Evolutionary conservation across 2,113 vertebrate species (phyloP).

Genomic region (Donacobius atricapilla): DNA sequence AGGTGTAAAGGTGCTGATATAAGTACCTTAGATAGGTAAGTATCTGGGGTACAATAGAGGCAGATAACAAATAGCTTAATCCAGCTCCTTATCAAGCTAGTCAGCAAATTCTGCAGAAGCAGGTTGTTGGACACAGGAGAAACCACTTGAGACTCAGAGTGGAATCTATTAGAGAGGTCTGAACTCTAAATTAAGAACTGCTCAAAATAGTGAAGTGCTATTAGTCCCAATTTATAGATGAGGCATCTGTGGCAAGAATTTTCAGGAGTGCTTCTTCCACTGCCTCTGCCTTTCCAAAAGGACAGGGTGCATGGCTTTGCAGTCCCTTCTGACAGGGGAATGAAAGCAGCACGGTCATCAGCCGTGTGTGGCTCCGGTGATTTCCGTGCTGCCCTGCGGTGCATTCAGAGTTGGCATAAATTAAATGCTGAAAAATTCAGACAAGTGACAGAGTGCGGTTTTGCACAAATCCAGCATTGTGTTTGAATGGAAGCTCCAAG

Average conservation of each 20-base stretch:
- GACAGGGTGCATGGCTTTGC: background rate
- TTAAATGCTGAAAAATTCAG: slow-evolving; percentile 43
- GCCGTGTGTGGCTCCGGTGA: background rate
- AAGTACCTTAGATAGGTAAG: slow-evolving; percentile 56
- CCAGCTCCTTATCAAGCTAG: slow-evolving; percentile 47
- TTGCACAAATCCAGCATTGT: slow-evolving; percentile 14
- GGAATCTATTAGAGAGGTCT: slow-evolving; percentile 38
- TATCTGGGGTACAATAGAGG: slow-evolving; percentile 47
- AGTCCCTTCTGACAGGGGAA: background rate
- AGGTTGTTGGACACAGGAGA: slow-evolving; percentile 39
- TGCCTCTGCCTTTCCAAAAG: background rate
- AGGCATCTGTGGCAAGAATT: background rate
- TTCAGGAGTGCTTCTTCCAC: background rate
- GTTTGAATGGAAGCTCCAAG: slow-evolving; percentile 36
- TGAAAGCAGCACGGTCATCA: background rate
- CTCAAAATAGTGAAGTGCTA: slow-evolving; percentile 36
- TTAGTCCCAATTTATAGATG: slow-evolving; percentile 52
- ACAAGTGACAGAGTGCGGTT: background rate
- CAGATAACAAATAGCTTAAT: slow-evolving; percentile 61
- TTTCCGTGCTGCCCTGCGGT: background rate
- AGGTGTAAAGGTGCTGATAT: slow-evolving; percentile 52
- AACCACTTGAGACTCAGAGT: slow-evolving; percentile 35
- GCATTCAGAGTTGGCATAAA: background rate
- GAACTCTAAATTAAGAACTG: slow-evolving; percentile 48
- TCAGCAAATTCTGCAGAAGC: slow-evolving; percentile 42